Evolutionary conservation across 2,797 vertebrate species (phyloP).

Genomic region (Coracias cyanogaster): DNA sequence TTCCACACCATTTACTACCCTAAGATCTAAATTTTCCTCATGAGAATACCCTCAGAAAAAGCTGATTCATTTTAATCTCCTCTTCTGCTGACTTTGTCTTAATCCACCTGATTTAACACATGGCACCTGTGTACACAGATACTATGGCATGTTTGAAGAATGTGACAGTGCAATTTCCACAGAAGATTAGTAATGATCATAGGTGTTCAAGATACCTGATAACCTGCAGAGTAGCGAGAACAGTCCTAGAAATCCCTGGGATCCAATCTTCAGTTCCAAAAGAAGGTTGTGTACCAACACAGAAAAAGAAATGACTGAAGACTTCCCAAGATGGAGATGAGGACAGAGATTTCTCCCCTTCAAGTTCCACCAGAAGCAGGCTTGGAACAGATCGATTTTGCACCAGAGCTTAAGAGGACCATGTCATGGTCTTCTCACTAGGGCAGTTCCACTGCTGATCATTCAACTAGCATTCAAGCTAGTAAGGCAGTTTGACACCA

Average conservation of each 20-base stretch:
- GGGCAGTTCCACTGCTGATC: not conserved
- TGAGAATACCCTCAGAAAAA: not conserved
- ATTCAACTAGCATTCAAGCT: not conserved
- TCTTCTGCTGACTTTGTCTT: constrained; percentile 32
- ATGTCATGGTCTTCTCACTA: not conserved
- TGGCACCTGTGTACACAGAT: not conserved
- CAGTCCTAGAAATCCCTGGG: constrained; percentile 34
- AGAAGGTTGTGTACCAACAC: not conserved
- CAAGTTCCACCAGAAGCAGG: not conserved
- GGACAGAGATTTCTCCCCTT: not conserved
- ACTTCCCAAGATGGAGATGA: not conserved
- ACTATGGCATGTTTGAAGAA: not conserved
- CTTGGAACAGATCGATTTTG: not conserved
- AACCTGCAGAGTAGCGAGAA: not conserved
- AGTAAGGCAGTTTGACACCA: not conserved
- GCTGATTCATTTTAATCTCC: not conserved
- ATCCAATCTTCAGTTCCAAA: constrained; percentile 9
- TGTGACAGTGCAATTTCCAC: not conserved
- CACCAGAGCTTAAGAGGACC: not conserved
- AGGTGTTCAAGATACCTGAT: constrained; percentile 35
- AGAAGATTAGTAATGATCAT: not conserved
- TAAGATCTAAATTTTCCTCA: not conserved
- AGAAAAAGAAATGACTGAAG: not conserved
- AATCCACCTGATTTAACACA: not conserved
- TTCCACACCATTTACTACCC: not conserved